Evolutionary conservation across 2,113 vertebrate species (phyloP).

Genomic region (Crotalus horridus): DNA sequence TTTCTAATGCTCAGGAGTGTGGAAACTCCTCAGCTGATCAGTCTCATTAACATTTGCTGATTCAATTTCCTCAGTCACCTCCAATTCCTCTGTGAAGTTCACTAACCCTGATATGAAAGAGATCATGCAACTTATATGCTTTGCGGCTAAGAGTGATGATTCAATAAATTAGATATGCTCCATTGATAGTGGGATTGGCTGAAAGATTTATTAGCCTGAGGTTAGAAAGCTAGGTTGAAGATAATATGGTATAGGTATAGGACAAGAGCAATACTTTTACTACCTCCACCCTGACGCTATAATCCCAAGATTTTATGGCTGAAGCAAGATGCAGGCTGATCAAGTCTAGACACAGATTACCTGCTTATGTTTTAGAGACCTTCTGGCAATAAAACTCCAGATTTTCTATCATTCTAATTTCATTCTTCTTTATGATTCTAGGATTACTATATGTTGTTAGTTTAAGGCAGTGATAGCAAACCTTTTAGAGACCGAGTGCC

Average conservation of each 20-base stretch:
- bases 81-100: slow-evolving; percentile 6
- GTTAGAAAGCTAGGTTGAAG: background rate
- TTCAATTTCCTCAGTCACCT: slow-evolving; percentile 4
- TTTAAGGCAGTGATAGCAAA: background rate
- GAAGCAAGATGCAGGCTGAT: background rate
- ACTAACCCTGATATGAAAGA: slow-evolving; percentile 7
- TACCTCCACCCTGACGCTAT: background rate
- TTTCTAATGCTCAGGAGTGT: slow-evolving; percentile 9
- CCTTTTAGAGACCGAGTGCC: too few species aligned
- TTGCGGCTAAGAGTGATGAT: background rate
- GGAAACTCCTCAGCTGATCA: slow-evolving; percentile 23
- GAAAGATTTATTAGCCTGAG: slow-evolving; percentile 2
- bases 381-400: background rate
- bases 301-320: background rate
- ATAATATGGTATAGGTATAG: background rate
- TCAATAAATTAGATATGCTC: slow-evolving; percentile 16
- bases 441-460: background rate
- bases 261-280: background rate
- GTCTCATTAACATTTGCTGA: slow-evolving; percentile 2
- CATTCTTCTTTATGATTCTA: background rate
- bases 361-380: background rate
- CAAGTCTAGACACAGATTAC: background rate
- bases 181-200: background rate
- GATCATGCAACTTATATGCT: slow-evolving; percentile 14
- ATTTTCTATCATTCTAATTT: background rate